phyloP scores from a whole-genome alignment of 2,797 vertebrate genomes.

The Peromyscus nudipes region DNA sequence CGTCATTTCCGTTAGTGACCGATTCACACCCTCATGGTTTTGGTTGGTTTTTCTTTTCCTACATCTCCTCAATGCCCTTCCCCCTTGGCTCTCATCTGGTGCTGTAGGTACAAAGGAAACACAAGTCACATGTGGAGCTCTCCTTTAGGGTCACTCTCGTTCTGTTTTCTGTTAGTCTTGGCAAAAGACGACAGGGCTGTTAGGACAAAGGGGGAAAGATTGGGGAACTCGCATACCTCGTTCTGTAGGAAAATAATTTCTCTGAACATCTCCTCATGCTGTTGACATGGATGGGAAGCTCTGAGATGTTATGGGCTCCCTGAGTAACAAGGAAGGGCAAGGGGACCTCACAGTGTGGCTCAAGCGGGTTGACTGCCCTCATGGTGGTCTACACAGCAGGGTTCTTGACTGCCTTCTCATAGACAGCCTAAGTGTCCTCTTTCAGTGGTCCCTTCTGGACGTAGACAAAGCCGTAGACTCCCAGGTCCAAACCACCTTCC shows the following conservation, averaged over 20 bases:
- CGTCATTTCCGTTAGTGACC: not conserved
- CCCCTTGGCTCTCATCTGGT: conserved; percentile 12
- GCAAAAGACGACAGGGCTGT: not conserved
- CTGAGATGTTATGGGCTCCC: not conserved
- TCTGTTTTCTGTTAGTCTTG: conserved; percentile 23
- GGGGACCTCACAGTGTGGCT: not conserved
- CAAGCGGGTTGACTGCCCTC: conserved; percentile 36
- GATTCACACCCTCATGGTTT: not conserved
- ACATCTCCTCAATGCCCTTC: not conserved
- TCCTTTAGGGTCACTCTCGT: not conserved
- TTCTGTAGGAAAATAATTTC: not conserved
- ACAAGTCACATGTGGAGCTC: not conserved
- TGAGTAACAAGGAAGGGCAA: fast-evolving
- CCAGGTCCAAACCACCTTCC: conserved; percentile 51
- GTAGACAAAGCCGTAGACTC: conserved; percentile 39
- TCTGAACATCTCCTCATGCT: conserved; percentile 8
- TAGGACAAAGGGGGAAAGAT: not conserved
- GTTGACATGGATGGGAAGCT: conserved; percentile 23
- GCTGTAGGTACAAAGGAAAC: not conserved
- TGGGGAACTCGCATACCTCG: not conserved
- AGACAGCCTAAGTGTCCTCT: not conserved
- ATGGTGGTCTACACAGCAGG: conserved; percentile 37
- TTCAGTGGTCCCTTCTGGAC: not conserved
- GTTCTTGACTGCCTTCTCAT: conserved; percentile 14
- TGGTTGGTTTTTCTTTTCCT: conserved; percentile 19